phyloP scores from a whole-genome alignment of 2,888 invertebrate genomes.

The Ophion costatus region DNA sequence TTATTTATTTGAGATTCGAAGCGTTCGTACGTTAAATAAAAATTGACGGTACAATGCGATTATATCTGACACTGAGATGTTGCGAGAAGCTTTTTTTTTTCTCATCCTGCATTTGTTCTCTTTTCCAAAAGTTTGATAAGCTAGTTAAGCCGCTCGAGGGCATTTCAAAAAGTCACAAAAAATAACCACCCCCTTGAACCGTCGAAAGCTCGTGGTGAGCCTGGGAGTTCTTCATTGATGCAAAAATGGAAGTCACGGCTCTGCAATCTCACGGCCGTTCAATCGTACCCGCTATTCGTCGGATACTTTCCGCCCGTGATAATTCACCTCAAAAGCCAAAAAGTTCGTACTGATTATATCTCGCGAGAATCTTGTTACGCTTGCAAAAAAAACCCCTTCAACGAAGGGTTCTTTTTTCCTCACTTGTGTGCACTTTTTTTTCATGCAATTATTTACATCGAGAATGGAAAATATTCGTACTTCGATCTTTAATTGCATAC shows the following conservation, averaged over 20 bases:
- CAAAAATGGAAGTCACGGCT: neutral
- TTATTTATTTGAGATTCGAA: neutral
- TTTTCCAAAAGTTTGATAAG: slow-evolving; percentile 29
- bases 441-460: neutral
- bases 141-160: slow-evolving; percentile 25
- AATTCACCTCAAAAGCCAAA: neutral
- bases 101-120: neutral
- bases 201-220: slow-evolving; percentile 13
- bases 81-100: neutral
- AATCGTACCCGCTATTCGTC: no score
- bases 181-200: slow-evolving; percentile 18
- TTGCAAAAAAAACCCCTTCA: neutral
- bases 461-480: neutral
- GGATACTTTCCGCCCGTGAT: neutral
- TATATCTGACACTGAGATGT: neutral
- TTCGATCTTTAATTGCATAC: neutral
- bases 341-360: slow-evolving; percentile 7
- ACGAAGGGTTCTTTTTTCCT: neutral
- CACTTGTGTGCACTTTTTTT: neutral
- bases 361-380: neutral
- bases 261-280: no score
- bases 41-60: neutral
- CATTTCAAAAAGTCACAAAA: slow-evolving; percentile 29
- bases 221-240: slow-evolving; percentile 9
- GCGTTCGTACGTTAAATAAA: neutral